Conservation (phyloP, 2,888 invertebrate genomes). For the Drosophila affinis region DNA sequence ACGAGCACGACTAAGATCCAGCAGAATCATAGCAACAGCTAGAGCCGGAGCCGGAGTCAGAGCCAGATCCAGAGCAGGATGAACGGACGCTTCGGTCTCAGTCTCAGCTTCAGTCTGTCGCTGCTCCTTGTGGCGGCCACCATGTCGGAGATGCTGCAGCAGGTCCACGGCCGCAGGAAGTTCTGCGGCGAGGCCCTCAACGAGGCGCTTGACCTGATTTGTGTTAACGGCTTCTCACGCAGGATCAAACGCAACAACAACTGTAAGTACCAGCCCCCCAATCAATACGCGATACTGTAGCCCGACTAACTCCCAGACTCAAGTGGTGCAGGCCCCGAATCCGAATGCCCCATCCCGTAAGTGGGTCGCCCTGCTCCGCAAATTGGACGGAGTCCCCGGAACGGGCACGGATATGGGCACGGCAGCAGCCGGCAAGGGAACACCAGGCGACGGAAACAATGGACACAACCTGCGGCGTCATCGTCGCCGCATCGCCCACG, state of each 20-base stretch:
- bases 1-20: not conserved
- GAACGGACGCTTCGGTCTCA: constrained; percentile 49
- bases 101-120: constrained; percentile 39
- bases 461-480: constrained; percentile 50
- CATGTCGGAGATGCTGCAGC: constrained; percentile 51
- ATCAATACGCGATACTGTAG: not conserved
- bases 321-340: constrained; percentile 42
- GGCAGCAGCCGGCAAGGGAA: no score
- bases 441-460: constrained; percentile 15
- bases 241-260: constrained; percentile 55
- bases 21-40: constrained; percentile 3
- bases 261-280: constrained; percentile 55
- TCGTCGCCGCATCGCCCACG: constrained; percentile 60
- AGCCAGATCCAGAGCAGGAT: constrained; percentile 46
- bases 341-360: constrained; percentile 38
- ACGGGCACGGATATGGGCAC: not conserved
- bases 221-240: constrained; percentile 64
- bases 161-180: constrained; percentile 57
- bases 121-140: constrained; percentile 58
- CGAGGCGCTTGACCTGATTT: constrained; percentile 66
- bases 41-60: constrained; percentile 19
- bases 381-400: constrained; percentile 32
- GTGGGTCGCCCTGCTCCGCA: constrained; percentile 44
- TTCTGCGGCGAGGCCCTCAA: constrained; percentile 68
- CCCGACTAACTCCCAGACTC: constrained; percentile 37